Base-by-base conservation (phyloP, 2,113 vertebrate genomes). In the Hyla sarda region DNA sequence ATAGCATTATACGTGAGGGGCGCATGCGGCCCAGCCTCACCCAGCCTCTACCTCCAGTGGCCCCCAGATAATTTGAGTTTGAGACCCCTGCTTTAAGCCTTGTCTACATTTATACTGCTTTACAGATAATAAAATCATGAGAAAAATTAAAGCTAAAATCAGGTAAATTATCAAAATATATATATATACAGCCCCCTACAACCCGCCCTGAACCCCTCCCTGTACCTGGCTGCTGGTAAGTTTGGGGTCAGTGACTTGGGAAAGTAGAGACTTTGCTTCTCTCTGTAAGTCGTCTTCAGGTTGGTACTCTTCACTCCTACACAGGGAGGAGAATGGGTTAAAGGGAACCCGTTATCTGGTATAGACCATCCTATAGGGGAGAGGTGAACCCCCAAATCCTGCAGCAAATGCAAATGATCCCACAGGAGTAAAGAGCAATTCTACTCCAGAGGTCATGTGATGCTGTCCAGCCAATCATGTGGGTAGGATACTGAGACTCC, bases 231-330 rank as follows among this genome's bases (percentile, higher is more conserved):
- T 97, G 91, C 97, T 98, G 84, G 96, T 94, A 84, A 99, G 90
- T 86, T 99, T 99, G 1, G 98, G 98, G 90, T 99, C 98, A 23
- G 97, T 96, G 12, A 99, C 96, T 92, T 98, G 97, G 88, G 97
- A 92, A n/a, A 99, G 95, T 13, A 99, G 97, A 88, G 99, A 95
- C 89, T 94, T 98, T 88, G 98, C 98, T 0, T 95, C 96, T 89
- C 95, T 95, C 88, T 95, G 96, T 82, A 99, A 92, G 30, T 99
- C 97, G 48, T 98, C 97, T 81, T 95, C 96, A 32, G 97, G 92
- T 21, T 95, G 96, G 84, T 98, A 99, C 32, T 99, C 98, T 48
- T 98, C 96, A 62, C 94, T 94, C 98, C 98, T 99, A 82, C 23
- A 82, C 82, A 34, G 37, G 37, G 85, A 83, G 37, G 76, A 85